Conservation (phyloP, 2,113 vertebrate genomes). For the Cercocebus atys region DNA sequence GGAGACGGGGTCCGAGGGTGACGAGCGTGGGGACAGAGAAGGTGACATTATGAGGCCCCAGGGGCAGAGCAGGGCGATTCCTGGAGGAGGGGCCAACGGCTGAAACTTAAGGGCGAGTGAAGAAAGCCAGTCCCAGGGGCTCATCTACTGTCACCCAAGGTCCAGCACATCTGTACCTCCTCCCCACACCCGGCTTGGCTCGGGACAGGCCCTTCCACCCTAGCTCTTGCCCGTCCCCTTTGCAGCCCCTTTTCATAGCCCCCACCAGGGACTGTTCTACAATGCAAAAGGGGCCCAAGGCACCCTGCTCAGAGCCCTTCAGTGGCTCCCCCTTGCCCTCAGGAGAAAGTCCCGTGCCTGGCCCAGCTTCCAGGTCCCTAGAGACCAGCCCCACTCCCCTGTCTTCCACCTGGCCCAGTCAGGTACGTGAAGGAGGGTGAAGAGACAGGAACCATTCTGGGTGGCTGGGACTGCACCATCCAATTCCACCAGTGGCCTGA, state of each 20-base stretch:
- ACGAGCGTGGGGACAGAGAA: too few species aligned
- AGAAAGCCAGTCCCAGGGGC: too few species aligned
- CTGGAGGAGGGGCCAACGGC: background rate
- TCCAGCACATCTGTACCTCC: too few species aligned
- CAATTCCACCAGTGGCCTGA: fast-evolving
- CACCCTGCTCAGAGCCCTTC: background rate
- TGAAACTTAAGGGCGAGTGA: background rate
- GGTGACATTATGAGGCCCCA: background rate
- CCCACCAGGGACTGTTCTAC: fast-evolving
- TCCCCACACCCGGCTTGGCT: background rate
- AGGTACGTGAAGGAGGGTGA: background rate
- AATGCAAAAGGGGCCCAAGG: background rate
- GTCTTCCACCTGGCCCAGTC: background rate
- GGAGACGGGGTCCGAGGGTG: fast-evolving
- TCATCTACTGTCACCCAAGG: background rate
- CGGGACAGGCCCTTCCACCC: background rate
- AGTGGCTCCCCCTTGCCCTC: fast-evolving
- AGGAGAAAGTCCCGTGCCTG: background rate
- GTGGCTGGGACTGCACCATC: background rate
- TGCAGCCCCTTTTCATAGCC: background rate
- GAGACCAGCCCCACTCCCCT: background rate
- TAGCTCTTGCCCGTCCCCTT: background rate
- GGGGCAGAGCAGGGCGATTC: background rate
- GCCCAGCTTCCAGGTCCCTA: background rate
- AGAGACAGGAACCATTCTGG: background rate